These are phyloP conservation scores for Mactra quadrangularis DNA, from an alignment of 1,140 invertebrate genomes.

Conservation along the genomic window DNA sequence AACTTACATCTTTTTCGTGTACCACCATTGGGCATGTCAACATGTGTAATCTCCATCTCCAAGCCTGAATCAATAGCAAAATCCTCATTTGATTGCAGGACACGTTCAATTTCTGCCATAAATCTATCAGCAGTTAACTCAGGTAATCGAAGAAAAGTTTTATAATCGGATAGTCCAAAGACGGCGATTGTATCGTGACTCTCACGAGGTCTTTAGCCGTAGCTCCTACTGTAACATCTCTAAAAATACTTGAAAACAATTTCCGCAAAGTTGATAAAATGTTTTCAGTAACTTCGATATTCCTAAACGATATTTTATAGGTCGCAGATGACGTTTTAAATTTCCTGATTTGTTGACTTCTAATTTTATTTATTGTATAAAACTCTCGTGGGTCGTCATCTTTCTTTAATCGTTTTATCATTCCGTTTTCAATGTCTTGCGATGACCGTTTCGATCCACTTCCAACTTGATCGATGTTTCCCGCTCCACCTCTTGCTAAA, in stretches of 20 bases:
- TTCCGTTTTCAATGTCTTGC: too few species aligned
- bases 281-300: constrained; percentile 30
- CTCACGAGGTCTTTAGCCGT: constrained; percentile 1
- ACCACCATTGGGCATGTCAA: constrained; percentile 15
- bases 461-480: too few species aligned
- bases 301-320: constrained; percentile 6
- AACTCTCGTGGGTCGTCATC: too few species aligned
- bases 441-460: too few species aligned
- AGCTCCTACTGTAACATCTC: neutral
- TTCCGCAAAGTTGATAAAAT: neutral
- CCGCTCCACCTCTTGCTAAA: too few species aligned
- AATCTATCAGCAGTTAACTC: constrained; percentile 16
- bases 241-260: constrained; percentile 4
- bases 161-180: constrained; percentile 35
- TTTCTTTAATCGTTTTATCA: too few species aligned
- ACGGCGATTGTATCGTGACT: neutral
- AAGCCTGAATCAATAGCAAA: neutral
- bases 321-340: constrained; percentile 21
- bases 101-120: constrained; percentile 12
- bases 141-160: neutral
- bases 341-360: neutral
- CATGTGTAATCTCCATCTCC: neutral
- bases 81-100: constrained; percentile 15
- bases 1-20: constrained; percentile 19
- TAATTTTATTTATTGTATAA: neutral